A percentile compares a stretch with the other conserved stretches of the same genome.
phyloP scores from a whole-genome alignment of 2,888 invertebrate species.

The Ornithoptera alexandrae region DNA sequence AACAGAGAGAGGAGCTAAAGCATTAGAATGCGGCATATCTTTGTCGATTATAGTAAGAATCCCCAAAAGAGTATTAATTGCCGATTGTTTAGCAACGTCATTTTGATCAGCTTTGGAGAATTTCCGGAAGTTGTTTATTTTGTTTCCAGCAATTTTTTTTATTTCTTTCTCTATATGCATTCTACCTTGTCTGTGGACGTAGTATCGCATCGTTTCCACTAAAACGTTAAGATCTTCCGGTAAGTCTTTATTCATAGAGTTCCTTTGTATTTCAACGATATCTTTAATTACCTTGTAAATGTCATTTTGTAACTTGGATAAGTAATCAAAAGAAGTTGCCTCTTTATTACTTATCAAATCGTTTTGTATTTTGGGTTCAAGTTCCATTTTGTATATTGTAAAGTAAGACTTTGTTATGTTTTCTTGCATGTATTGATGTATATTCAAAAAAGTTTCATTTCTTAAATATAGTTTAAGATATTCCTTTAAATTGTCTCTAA shows the following conservation, averaged over 20 bases:
- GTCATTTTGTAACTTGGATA: constrained; percentile 54
- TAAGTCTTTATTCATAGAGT: constrained; percentile 36
- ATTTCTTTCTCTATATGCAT: constrained; percentile 26
- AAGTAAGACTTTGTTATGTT: constrained; percentile 32
- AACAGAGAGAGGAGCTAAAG: constrained; percentile 43
- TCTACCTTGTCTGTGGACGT: constrained; percentile 43
- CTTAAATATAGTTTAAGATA: constrained; percentile 40
- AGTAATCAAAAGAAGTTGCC: constrained; percentile 40
- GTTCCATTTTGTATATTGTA: constrained; percentile 46
- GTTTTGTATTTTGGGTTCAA: constrained; percentile 37
- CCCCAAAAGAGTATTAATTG: constrained; percentile 40
- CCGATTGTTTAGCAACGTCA: constrained; percentile 22
- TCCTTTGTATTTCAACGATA: constrained; percentile 45
- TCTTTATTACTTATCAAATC: constrained; percentile 39
- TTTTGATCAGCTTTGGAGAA: constrained; percentile 11
- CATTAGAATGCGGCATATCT: constrained; percentile 39
- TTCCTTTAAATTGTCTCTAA: constrained; percentile 47
- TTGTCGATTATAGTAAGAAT: constrained; percentile 49
- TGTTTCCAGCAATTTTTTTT: constrained; percentile 28
- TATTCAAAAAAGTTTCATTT: constrained; percentile 31
- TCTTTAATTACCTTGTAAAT: constrained; percentile 55
- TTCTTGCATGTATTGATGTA: constrained; percentile 14
- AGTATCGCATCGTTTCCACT: constrained; percentile 48
- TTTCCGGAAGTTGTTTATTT: constrained; percentile 23
- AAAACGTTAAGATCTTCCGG: constrained; percentile 48